phyloP scores from a whole-genome alignment of 2,888 invertebrate genomes.

The Rugalucina vietnamica region DNA sequence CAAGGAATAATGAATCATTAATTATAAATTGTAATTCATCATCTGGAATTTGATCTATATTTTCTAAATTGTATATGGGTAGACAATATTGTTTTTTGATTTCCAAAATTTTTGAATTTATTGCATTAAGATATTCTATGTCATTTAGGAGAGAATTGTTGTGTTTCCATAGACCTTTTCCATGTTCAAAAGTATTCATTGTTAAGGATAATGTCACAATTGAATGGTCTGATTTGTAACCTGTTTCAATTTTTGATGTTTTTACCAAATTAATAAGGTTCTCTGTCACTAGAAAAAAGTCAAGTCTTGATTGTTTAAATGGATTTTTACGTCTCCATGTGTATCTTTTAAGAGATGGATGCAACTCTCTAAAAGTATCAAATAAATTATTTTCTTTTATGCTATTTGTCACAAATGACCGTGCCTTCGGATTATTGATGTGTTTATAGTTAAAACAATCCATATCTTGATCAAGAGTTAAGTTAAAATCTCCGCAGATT shows the following conservation, averaged over 20 bases:
- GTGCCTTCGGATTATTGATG: background rate
- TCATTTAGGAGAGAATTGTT: background rate
- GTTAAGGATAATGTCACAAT: background rate
- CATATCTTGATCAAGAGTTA: background rate
- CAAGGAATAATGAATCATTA: slow-evolving; percentile 19
- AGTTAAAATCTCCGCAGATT: background rate
- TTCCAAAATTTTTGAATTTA: slow-evolving; percentile 3
- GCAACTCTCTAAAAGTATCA: background rate
- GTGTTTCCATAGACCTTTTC: background rate
- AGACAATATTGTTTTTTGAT: slow-evolving; percentile 16
- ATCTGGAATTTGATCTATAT: background rate
- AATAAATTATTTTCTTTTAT: background rate
- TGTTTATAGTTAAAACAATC: background rate
- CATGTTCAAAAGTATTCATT: background rate
- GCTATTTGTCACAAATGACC: background rate
- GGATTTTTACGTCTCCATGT: background rate
- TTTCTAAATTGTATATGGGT: slow-evolving; percentile 3
- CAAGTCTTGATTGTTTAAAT: background rate
- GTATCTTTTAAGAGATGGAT: background rate
- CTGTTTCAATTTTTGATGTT: background rate
- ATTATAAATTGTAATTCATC: slow-evolving; percentile 21
- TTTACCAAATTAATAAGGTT: background rate
- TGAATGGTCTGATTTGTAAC: background rate
- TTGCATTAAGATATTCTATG: background rate
- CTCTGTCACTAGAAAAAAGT: background rate